Base-by-base conservation (phyloP, 2,113 vertebrate genomes). In the Sciurus niger region DNA sequence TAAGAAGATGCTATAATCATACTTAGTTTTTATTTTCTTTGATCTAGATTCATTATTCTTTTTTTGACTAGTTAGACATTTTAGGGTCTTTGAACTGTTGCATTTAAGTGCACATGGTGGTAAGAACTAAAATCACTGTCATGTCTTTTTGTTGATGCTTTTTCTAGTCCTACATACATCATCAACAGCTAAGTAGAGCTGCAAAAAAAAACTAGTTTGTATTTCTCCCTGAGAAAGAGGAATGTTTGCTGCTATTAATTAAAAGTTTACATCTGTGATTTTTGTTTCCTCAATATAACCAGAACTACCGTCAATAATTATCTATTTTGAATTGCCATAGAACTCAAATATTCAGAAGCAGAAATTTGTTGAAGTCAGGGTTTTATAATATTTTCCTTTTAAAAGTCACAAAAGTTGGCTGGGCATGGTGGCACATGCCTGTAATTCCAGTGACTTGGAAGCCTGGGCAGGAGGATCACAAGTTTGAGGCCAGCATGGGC, bases 21-120 rank as follows among this genome's bases (percentile, higher is more conserved):
- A 32, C 40, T 95, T 94, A 46, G 32, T 83, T 96, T 94, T 82
- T 90, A 18, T n/a, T 88, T 76, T 89, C 18, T 90, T 78, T 76
- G 25, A 78, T 88, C 63, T 74, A 55, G 65, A 73, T 88, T 87
- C 82, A 84, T 77, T 80, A 87, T 74, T 89, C 80, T 78, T 74
- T 86, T 94, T 90, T 94, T 91, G 53, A 63, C 16, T 48, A n/a
- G n/a, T 65, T 95, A 28, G 55, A 65, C n/a, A 65, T 87, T 90
- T 93, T 48, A 60, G 51, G 46, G 28, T 53, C 76, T 80, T 94
- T 80, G 85, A 80, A 58, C 32, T 65, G 3, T 89, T 83, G 28
- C 51, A 37, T 91, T 63, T 72, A 40, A 17, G 37, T 55, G 4
- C 7, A 67, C 3, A 4, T 46, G 32, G 30, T 18, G 4, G 37